Evolutionary conservation across 2,888 invertebrate species (phyloP).

Genomic region (Koerneria pararmatus): DNA sequence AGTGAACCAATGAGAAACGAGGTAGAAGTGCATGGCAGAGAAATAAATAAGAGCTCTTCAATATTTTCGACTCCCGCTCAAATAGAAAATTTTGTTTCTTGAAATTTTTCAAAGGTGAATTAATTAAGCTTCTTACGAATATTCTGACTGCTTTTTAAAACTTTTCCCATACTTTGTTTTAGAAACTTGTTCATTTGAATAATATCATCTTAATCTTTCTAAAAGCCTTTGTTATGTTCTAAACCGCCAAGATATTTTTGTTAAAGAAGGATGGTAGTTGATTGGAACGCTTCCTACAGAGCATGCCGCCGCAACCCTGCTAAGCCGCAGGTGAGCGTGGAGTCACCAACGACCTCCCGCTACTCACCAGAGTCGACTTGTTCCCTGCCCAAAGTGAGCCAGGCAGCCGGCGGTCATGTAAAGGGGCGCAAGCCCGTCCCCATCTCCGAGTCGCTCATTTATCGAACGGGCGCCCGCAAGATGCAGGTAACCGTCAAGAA

Average conservation of each 20-base stretch:
- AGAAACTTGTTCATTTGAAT: too few species aligned
- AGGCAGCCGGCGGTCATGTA: too few species aligned
- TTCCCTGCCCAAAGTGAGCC: too few species aligned
- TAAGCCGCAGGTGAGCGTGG: constrained; percentile 11
- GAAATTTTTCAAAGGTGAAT: too few species aligned
- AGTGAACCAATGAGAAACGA: too few species aligned
- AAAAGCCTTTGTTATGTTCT: not conserved
- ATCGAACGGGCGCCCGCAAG: constrained; percentile 34
- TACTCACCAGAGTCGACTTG: constrained; percentile 37
- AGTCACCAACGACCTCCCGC: constrained; percentile 34
- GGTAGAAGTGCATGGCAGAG: too few species aligned
- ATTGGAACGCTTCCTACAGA: not conserved
- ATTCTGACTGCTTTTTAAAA: too few species aligned
- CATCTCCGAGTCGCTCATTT: constrained; percentile 30
- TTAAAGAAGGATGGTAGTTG: not conserved
- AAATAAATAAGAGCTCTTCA: too few species aligned
- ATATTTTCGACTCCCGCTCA: too few species aligned
- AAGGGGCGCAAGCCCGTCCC: constrained; percentile 27
- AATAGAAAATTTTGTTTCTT: too few species aligned
- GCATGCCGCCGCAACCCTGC: not conserved
- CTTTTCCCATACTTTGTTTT: too few species aligned
- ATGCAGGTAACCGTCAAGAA: constrained; percentile 37
- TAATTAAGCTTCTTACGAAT: too few species aligned
- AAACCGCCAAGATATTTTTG: not conserved
- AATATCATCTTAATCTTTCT: not conserved